These are phyloP conservation scores for Calameuta idolon DNA, from an alignment of 2,888 invertebrate genomes.

Conservation along the genomic window DNA sequence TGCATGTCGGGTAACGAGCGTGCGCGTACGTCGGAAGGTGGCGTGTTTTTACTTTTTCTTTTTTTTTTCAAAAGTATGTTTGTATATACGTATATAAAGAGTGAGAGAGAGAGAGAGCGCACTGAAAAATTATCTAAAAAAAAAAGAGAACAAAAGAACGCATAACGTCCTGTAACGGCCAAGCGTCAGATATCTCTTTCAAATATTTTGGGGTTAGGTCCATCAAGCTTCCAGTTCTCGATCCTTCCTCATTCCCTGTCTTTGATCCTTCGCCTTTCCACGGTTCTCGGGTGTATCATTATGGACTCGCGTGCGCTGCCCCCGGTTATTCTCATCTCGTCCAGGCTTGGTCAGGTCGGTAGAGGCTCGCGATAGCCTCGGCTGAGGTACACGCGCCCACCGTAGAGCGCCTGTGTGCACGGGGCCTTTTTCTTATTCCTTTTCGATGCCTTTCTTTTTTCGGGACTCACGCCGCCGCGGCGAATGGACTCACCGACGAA, in stretches of 20 bases:
- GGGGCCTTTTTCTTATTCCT: slow-evolving; percentile 7
- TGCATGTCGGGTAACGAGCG: slow-evolving; percentile 3
- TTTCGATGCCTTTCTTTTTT: slow-evolving; percentile 17
- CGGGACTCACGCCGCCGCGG: slow-evolving; percentile 15
- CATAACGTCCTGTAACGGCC: neutral
- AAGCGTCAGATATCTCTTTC: neutral
- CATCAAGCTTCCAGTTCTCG: slow-evolving; percentile 15
- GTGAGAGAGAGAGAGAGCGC: no score
- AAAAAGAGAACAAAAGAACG: neutral
- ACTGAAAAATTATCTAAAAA: neutral
- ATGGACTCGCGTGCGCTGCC: slow-evolving; percentile 62
- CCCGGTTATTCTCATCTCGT: slow-evolving; percentile 58
- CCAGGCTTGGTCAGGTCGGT: neutral
- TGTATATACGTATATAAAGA: no score
- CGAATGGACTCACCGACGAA: slow-evolving; percentile 19
- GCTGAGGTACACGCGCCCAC: neutral
- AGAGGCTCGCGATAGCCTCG: slow-evolving; percentile 4
- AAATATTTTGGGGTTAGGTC: slow-evolving; percentile 11
- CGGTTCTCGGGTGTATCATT: slow-evolving; percentile 52
- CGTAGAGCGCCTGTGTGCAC: slow-evolving; percentile 9
- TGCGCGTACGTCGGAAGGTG: neutral
- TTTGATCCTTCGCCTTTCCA: slow-evolving; percentile 16
- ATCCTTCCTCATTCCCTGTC: slow-evolving; percentile 18
- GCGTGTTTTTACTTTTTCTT: slow-evolving; percentile 6
- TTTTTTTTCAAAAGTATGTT: neutral